Percentiles rank a stretch among this genome's conserved stretches.
Evolutionary conservation across 2,888 invertebrate genomes (phyloP).

Genomic region (Candidula unifasciata): DNA sequence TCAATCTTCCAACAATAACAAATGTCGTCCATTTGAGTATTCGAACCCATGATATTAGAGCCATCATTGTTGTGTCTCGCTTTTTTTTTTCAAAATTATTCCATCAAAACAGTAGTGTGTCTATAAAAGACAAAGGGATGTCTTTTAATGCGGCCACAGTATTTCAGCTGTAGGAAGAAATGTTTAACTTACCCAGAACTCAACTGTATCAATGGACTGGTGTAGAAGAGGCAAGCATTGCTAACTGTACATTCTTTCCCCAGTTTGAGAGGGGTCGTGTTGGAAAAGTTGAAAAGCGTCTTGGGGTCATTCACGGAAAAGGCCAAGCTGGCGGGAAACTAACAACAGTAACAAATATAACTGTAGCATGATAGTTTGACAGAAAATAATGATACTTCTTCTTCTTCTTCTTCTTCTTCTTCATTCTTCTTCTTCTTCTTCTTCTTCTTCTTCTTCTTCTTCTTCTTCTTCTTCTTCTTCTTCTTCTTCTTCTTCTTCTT

Average conservation of each 20-base stretch:
- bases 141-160: too few species aligned
- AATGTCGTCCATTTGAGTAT: too few species aligned
- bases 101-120: too few species aligned
- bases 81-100: too few species aligned
- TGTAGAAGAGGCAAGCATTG: background rate
- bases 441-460: background rate
- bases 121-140: too few species aligned
- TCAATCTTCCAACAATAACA: too few species aligned
- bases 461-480: background rate
- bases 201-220: background rate
- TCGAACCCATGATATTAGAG: too few species aligned
- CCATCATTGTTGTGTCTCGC: too few species aligned
- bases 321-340: background rate
- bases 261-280: background rate
- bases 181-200: background rate
- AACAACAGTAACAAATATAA: background rate
- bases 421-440: background rate
- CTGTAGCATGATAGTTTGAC: too few species aligned
- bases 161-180: too few species aligned
- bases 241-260: background rate
- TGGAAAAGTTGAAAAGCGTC: background rate
- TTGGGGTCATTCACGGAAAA: background rate
- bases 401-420: background rate
- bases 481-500: background rate
- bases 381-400: too few species aligned